Evolutionary conservation across 2,113 vertebrate species (phyloP).

Genomic region (Pseudopipra pipra): DNA sequence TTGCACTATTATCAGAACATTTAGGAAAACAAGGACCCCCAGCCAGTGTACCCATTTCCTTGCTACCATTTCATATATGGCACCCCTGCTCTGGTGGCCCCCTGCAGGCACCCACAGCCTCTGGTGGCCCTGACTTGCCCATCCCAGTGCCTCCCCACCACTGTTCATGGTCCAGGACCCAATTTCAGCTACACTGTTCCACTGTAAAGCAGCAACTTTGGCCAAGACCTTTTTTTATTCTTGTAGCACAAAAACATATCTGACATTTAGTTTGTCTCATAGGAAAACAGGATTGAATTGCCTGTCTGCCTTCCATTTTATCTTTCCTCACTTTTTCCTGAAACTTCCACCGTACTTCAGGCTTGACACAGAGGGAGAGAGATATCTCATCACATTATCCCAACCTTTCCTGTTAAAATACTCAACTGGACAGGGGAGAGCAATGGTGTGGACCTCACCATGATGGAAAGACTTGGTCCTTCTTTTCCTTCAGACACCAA

Average conservation of each 20-base stretch:
- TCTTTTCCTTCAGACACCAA: background rate
- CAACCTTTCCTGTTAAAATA: background rate
- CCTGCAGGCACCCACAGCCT: background rate
- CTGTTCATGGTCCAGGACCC: background rate
- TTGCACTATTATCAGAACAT: background rate
- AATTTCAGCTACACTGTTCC: background rate
- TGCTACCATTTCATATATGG: background rate
- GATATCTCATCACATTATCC: background rate
- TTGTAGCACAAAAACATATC: background rate
- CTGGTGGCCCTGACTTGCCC: background rate
- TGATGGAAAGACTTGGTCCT: background rate
- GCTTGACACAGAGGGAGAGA: background rate
- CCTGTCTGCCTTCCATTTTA: background rate
- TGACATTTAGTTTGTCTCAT: background rate
- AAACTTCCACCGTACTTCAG: background rate
- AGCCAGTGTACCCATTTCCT: background rate
- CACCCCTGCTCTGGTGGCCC: background rate
- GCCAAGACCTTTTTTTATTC: background rate
- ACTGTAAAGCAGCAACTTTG: background rate
- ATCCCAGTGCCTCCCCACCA: background rate
- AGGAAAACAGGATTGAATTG: background rate
- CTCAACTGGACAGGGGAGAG: background rate
- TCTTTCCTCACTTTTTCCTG: background rate
- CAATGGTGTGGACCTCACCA: fast-evolving
- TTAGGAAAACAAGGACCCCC: background rate